Percentiles rank a stretch among this genome's conserved stretches.
Conservation (phyloP, 2,888 invertebrate genomes). For the Cheiracanthium punctorium region DNA sequence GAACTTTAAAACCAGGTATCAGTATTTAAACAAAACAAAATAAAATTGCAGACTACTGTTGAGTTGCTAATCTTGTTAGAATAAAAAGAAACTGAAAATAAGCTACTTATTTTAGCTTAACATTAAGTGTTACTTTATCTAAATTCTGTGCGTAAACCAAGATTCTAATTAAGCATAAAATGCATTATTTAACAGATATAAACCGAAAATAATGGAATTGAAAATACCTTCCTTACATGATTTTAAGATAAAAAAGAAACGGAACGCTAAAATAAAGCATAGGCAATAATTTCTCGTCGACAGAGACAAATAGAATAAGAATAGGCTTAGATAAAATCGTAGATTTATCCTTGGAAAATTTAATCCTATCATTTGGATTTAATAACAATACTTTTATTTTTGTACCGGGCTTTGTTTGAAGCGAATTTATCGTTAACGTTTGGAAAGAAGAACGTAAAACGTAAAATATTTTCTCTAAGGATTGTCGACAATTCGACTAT, state of each 20-base stretch:
- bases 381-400: slow-evolving; percentile 11
- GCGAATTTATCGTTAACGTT: slow-evolving; percentile 9
- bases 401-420: neutral
- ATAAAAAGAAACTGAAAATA: neutral
- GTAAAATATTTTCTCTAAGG: slow-evolving; percentile 38
- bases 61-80: neutral
- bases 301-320: neutral
- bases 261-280: neutral
- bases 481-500: slow-evolving; percentile 23
- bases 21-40: too few relatives aligned
- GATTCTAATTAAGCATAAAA: neutral
- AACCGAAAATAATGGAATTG: neutral
- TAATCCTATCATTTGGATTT: slow-evolving; percentile 9
- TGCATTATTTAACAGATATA: neutral
- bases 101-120: neutral
- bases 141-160: neutral
- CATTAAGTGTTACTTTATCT: neutral
- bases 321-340: neutral
- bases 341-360: neutral
- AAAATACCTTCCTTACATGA: neutral
- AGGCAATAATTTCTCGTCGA: neutral
- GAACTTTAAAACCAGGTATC: too few relatives aligned
- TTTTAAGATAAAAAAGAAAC: neutral
- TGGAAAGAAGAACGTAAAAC: slow-evolving; percentile 20
- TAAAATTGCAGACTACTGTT: too few relatives aligned